Evolutionary conservation across 64 coral and sea anemone species (phyloP), one percentile per base, ranked within the genome.

Genomic region (Dendronephthya gigantea): DNA sequence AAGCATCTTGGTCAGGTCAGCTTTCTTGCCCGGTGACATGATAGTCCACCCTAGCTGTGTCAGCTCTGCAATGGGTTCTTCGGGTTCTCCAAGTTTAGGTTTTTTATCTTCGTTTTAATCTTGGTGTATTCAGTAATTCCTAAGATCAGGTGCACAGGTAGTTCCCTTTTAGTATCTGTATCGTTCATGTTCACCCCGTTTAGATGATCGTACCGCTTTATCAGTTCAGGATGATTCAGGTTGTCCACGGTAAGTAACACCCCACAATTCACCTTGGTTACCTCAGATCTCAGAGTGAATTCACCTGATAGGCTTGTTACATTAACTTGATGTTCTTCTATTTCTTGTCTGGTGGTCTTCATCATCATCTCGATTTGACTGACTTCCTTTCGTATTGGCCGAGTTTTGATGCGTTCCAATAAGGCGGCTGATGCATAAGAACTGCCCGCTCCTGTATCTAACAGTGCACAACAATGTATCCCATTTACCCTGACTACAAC

Each of bases 1-100:
- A 23, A 68, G 48, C 27, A 50, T 17, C 6, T 81, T 87, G 0
- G 43, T 49, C 0, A 91, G 0, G 45, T 83, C 59, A 27, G 82
- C 7, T 50, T 87, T 56, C 34, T 72, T 83, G 41, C 85, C 82
- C 14, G 85, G 76, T 32, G 40, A 88, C 82, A 91, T 91, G 28
- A 91, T 87, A 4, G n/a, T 48, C 90, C 90, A 91, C 28, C 50
- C 90, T 14, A 91, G 35, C 15, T 40, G 12, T 11, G 16, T 76
- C 28, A 76, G 69, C 51, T n/a, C 51, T 58, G 51, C 51, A 10
- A 58, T 17, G 2, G 23, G 51, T 58, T 58, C 51, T 58, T 17
- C 51, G 22, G 14, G 51, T 58, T 58, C 22, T 7, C 51, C 51
- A 14, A 58, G 3, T 58, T 58, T 58, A 17, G 51, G 51, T 58